Percentiles rank a stretch among this genome's conserved stretches.
phyloP scores from a whole-genome alignment of 2,888 invertebrate genomes.

The Teinopalpus imperialis region DNA sequence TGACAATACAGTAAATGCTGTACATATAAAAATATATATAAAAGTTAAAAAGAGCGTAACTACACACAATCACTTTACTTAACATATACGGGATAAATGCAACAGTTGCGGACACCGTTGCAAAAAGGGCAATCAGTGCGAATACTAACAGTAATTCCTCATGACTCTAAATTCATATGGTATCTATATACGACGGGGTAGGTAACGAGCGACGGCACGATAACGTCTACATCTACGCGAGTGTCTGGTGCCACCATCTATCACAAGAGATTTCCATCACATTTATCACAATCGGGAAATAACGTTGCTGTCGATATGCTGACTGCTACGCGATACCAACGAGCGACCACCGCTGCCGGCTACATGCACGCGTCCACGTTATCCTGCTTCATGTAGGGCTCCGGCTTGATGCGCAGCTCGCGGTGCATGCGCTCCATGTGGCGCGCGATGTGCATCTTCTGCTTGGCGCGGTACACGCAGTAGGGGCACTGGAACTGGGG shows the following conservation, averaged over 20 bases:
- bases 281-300: conserved; percentile 72
- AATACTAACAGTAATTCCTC: conserved; percentile 64
- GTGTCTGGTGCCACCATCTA: conserved; percentile 76
- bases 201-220: conserved; percentile 62
- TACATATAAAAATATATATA: conserved; percentile 62
- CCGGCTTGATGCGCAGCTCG: conserved; percentile 81
- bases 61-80: conserved; percentile 72
- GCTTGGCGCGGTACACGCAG: conserved; percentile 92
- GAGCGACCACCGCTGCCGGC: conserved; percentile 25
- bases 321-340: conserved; percentile 22
- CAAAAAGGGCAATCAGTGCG: conserved; percentile 51
- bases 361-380: conserved; percentile 77
- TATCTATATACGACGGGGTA: conserved; percentile 45
- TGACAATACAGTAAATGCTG: conserved; percentile 72
- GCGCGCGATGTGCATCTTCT: conserved; percentile 92
- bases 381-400: conserved; percentile 74
- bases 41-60: conserved; percentile 64
- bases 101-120: conserved; percentile 62
- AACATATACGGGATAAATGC: conserved; percentile 71
- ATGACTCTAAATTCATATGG: conserved; percentile 49
- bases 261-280: conserved; percentile 77
- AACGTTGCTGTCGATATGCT: conserved; percentile 47
- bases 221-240: conserved; percentile 70
- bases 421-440: conserved; percentile 93
- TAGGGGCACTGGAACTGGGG: conserved; percentile 92